A percentile compares a stretch with the other conserved stretches of the same genome.
These are phyloP conservation scores for Orthochromis indermauri DNA, from an alignment of 2,113 vertebrate species.

Conservation along the genomic window DNA sequence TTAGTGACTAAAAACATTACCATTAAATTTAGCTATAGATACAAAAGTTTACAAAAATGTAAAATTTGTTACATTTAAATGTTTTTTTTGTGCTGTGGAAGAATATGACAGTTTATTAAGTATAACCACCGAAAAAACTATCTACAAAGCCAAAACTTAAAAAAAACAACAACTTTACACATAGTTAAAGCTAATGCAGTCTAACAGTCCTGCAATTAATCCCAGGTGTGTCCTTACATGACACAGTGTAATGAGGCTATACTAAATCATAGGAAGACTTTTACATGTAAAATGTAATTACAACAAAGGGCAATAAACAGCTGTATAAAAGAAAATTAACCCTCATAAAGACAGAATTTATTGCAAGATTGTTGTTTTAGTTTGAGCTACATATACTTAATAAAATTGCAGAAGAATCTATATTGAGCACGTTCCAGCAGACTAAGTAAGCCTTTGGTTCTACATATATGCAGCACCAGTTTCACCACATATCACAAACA, in stretches of 20 bases:
- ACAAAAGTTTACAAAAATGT: background rate
- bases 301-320: background rate
- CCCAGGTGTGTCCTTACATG: background rate
- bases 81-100: background rate
- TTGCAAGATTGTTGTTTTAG: background rate
- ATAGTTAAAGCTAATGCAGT: background rate
- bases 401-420: background rate
- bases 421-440: background rate
- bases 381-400: background rate
- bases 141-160: background rate
- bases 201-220: background rate
- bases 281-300: background rate
- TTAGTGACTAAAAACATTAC: background rate
- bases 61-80: background rate
- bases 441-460: background rate
- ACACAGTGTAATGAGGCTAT: background rate
- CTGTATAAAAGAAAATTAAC: background rate
- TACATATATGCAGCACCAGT: background rate
- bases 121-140: background rate
- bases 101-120: background rate
- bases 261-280: background rate
- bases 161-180: accelerated
- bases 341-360: background rate
- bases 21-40: background rate
- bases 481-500: constrained; percentile 31